Evolutionary conservation across 1,140 invertebrate species (phyloP).

Genomic region (Neoseiulus cucumeris): DNA sequence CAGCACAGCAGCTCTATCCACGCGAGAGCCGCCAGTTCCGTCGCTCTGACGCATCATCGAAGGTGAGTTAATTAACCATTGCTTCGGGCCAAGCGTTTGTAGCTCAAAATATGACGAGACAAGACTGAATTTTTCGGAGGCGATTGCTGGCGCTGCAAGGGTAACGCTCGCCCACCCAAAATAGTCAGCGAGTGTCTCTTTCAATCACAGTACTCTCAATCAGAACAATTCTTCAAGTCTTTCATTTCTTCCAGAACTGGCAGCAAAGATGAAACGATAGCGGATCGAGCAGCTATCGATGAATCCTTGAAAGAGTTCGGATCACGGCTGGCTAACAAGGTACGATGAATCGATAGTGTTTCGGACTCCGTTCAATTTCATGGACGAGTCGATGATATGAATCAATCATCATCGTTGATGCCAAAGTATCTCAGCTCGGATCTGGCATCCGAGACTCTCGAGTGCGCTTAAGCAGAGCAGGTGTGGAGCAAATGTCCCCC

Average conservation of each 20-base stretch:
- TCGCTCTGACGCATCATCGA: constrained; percentile 17
- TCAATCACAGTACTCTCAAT: constrained; percentile 16
- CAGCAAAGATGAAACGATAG: constrained; percentile 33
- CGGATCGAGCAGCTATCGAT: constrained; percentile 50
- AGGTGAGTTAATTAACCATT: constrained; percentile 6
- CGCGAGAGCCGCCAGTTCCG: constrained; percentile 18
- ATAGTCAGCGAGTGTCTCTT: neutral
- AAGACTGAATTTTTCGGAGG: too few species aligned
- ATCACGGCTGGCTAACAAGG: constrained; percentile 44
- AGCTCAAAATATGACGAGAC: too few species aligned
- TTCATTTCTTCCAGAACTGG: constrained; percentile 13
- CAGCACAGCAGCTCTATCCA: constrained; percentile 38
- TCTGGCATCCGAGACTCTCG: too few species aligned
- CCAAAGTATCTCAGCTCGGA: too few species aligned
- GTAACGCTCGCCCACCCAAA: neutral
- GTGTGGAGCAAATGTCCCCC: too few species aligned
- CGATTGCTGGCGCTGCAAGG: neutral
- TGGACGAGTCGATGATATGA: too few species aligned
- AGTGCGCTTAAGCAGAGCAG: too few species aligned
- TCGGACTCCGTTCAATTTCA: too few species aligned
- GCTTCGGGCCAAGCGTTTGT: too few species aligned
- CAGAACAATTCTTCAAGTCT: constrained; percentile 12
- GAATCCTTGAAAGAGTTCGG: constrained; percentile 61
- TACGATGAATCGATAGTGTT: constrained; percentile 20
- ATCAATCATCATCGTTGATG: too few species aligned